Evolutionary conservation across 1,140 invertebrate species (phyloP), one percentile per base, ranked within the genome.

Genomic region (Papilio helenus): DNA sequence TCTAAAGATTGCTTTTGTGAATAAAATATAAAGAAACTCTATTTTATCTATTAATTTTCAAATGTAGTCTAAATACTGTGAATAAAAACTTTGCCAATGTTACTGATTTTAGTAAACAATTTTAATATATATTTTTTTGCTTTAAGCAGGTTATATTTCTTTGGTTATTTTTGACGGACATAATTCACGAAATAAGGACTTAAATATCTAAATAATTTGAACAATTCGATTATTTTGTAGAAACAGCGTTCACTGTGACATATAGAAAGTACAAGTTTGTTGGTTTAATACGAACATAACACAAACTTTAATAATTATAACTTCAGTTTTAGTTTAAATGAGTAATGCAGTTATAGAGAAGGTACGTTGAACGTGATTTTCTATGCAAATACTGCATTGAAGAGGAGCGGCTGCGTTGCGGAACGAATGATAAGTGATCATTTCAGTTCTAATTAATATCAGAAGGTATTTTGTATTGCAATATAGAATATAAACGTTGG

Each of bases 241-340:
- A 68, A 68, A 68, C 9, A 26, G 2, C 23, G 55, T 61, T 26
- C 58, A 10, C 61, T 34, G 26, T 18, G 61, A 68, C 61, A 26
- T 68, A 68, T 14, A 29, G 26, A 3, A 34, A 68, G 9, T 20
- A 61, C 58, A 26, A 61, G 26, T 68, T 29, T 65, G 58, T 68
- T 68, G 18, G 23, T 68, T 68, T 68, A 14, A 29, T 68, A 68
- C 26, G 4, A 29, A 12, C 61, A 26, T 29, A 34, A 34, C 26
- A 68, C 26, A 68, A 68, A 68, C 61, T 68, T 68, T 68, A 68
- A 29, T 68, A 68, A 68, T 68, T 68, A 68, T 26, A 61, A 61
- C 23, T 61, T 61, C 9, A 26, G 23, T 26, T 61, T 29, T 29
- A 61, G 23, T 61, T 61, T 23, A 61, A 61, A 61, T 55, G 51